phyloP scores from a whole-genome alignment of 2,113 vertebrate genomes.

The Muntiacus reevesi region DNA sequence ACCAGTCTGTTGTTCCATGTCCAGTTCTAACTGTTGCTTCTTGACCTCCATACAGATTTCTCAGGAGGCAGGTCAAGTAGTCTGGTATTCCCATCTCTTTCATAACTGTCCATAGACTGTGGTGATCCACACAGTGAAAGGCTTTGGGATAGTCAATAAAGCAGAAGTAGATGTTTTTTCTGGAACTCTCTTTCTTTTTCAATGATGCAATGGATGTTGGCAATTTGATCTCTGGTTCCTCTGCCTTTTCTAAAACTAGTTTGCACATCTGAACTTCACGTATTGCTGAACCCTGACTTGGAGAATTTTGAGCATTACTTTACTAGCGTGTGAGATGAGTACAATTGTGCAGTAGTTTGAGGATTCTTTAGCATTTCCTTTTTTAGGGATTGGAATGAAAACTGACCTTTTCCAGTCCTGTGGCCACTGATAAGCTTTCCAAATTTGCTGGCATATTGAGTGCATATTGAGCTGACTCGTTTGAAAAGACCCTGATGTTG shows the following conservation, averaged over 20 bases:
- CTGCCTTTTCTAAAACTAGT: not conserved
- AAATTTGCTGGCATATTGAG: not conserved
- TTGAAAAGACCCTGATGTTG: no score
- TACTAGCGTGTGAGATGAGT: not conserved
- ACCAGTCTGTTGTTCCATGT: not conserved
- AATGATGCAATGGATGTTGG: not conserved
- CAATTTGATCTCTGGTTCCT: not conserved
- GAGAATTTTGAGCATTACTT: not conserved
- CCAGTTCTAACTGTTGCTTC: not conserved
- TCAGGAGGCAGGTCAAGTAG: not conserved
- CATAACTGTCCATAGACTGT: not conserved
- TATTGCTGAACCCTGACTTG: not conserved
- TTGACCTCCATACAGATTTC: not conserved
- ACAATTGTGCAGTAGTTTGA: not conserved
- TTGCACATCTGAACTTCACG: not conserved
- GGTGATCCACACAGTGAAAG: not conserved
- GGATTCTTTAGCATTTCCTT: not conserved
- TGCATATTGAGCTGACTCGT: not conserved
- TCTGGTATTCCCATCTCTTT: not conserved
- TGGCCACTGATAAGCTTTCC: not conserved
- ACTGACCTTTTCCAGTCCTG: not conserved
- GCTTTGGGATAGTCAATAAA: not conserved
- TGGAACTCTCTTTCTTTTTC: not conserved
- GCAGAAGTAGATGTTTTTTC: not conserved
- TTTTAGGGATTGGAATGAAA: not conserved